A percentile compares a stretch with the other conserved stretches of the same genome.
Conservation (phyloP, 2,888 invertebrate species). For the Deilephila porcellus region DNA sequence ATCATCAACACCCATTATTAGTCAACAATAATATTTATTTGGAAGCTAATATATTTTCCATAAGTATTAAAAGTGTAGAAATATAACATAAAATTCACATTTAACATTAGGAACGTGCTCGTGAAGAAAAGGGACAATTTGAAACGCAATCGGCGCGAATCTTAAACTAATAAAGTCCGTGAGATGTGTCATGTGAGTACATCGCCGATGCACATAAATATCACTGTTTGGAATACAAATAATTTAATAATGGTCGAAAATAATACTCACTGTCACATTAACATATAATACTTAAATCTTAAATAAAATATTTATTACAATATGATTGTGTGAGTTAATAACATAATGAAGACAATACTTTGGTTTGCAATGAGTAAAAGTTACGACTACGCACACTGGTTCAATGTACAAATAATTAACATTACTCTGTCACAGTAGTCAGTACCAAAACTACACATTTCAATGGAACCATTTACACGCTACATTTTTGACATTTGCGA, state of each 20-base stretch:
- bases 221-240: slow-evolving; percentile 41
- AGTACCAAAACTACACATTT: slow-evolving; percentile 9
- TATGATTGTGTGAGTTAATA: slow-evolving; percentile 52
- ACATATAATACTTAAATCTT: slow-evolving; percentile 62
- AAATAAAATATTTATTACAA: slow-evolving; percentile 54
- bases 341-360: slow-evolving; percentile 72
- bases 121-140: slow-evolving; percentile 50
- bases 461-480: slow-evolving; percentile 3
- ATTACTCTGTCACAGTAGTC: background rate
- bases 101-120: slow-evolving; percentile 65
- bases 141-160: slow-evolving; percentile 37
- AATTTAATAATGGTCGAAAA: slow-evolving; percentile 64
- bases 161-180: background rate
- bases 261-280: slow-evolving; percentile 68
- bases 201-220: slow-evolving; percentile 33
- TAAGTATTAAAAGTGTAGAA: slow-evolving; percentile 65
- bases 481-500: background rate
- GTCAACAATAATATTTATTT: slow-evolving; percentile 84
- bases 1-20: slow-evolving; percentile 42
- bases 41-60: slow-evolving; percentile 70
- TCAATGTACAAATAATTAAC: slow-evolving; percentile 31
- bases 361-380: slow-evolving; percentile 72
- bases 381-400: slow-evolving; percentile 47
- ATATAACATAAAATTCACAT: slow-evolving; percentile 68
- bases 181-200: slow-evolving; percentile 29